phyloP scores from a whole-genome alignment of 2,888 invertebrate genomes.

The Silvanus unidentatus region DNA sequence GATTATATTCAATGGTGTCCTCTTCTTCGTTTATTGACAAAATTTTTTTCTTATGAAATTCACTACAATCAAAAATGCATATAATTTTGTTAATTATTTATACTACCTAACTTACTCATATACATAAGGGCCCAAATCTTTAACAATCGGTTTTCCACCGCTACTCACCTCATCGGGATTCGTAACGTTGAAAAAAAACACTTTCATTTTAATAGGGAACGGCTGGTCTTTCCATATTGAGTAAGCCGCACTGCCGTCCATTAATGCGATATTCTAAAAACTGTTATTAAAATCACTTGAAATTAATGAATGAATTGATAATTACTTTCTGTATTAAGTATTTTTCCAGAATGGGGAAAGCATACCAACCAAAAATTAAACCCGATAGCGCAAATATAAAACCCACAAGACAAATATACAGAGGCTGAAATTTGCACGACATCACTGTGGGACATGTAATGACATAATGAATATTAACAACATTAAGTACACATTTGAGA shows the following conservation, averaged over 20 bases:
- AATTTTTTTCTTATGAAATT: slow-evolving; percentile 4
- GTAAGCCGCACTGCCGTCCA: background rate
- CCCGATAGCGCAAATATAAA: background rate
- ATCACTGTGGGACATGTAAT: too few relatives aligned
- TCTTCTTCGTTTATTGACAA: slow-evolving; percentile 1
- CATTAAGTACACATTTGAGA: too few relatives aligned
- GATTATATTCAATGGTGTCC: slow-evolving; percentile 7
- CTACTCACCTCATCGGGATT: slow-evolving; percentile 43
- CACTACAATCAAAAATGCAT: too few relatives aligned
- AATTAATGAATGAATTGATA: too few relatives aligned
- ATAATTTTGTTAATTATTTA: too few relatives aligned
- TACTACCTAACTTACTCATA: slow-evolving; percentile 45
- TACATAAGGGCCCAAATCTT: slow-evolving; percentile 45
- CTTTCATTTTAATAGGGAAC: slow-evolving; percentile 39
- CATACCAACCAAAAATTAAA: background rate
- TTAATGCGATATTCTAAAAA: slow-evolving; percentile 8
- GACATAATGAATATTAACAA: too few relatives aligned
- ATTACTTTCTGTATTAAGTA: background rate
- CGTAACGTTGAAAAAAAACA: slow-evolving; percentile 45
- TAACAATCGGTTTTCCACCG: slow-evolving; percentile 36
- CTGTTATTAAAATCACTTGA: too few relatives aligned
- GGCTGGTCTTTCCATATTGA: slow-evolving; percentile 22
- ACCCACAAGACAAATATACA: background rate
- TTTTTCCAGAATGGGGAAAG: background rate
- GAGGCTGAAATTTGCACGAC: background rate